phyloP scores from a whole-genome alignment of 2,113 vertebrate genomes.

The Crotalus viridis region DNA sequence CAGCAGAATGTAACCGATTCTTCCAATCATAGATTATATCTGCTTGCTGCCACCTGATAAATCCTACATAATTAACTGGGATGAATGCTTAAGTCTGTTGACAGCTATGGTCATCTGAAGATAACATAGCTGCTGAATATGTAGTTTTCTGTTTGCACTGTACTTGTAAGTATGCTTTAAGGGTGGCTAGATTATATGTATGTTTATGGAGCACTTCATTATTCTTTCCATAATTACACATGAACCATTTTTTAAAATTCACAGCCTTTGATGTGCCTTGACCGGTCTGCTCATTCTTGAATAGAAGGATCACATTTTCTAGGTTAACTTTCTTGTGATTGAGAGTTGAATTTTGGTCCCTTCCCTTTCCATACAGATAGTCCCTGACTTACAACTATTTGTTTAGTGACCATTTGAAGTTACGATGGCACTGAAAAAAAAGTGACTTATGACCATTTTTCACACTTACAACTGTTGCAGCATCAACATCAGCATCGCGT shows the following conservation, averaged over 20 bases:
- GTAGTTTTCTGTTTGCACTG: slow-evolving; percentile 10
- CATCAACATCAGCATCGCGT: too few species aligned
- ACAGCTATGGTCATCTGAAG: slow-evolving; percentile 11
- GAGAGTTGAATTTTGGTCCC: background rate
- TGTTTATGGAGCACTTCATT: slow-evolving; percentile 2
- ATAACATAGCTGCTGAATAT: slow-evolving; percentile 14
- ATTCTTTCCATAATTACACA: background rate
- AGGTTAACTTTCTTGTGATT: background rate
- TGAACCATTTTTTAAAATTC: background rate
- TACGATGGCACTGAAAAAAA: too few species aligned
- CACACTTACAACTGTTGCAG: too few species aligned
- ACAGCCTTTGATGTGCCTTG: background rate
- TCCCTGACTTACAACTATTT: too few species aligned
- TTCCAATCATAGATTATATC: slow-evolving; percentile 43
- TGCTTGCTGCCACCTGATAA: slow-evolving; percentile 28
- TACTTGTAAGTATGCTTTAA: background rate
- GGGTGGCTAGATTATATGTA: slow-evolving; percentile 6
- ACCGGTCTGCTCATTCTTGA: background rate
- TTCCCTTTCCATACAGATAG: too few species aligned
- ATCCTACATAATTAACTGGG: slow-evolving; percentile 30
- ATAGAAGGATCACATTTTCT: background rate
- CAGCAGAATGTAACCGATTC: slow-evolving; percentile 35
- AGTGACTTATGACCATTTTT: too few species aligned
- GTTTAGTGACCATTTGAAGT: too few species aligned
- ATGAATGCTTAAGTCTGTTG: slow-evolving; percentile 43